Percentiles rank a stretch among this genome's conserved stretches.
These are phyloP conservation scores for Lasiurus borealis DNA, from an alignment of 2,113 vertebrate genomes.

Conservation along the genomic window DNA sequence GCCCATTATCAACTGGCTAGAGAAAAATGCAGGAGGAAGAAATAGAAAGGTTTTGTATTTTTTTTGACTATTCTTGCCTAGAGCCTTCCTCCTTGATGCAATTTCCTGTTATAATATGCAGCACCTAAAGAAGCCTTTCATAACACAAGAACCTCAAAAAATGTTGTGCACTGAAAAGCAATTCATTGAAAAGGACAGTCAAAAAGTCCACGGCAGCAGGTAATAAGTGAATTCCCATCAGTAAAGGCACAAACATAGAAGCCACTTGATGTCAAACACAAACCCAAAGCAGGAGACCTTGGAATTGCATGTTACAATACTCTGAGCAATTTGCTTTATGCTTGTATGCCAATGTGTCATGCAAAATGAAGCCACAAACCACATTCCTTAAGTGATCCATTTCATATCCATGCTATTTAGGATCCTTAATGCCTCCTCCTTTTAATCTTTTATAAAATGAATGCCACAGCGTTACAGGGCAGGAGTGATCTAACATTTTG, in stretches of 20 bases:
- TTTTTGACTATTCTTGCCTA: conserved; percentile 28
- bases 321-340: conserved; percentile 68
- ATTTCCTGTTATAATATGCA: conserved; percentile 57
- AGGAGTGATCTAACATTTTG: conserved; percentile 32
- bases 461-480: conserved; percentile 42
- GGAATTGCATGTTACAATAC: conserved; percentile 50
- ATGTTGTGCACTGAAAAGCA: conserved; percentile 34
- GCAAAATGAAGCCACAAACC: conserved; percentile 59
- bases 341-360: conserved; percentile 5
- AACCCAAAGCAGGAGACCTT: conserved; percentile 45
- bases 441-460: conserved; percentile 30
- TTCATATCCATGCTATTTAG: neutral
- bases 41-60: conserved; percentile 30
- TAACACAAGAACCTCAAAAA: conserved; percentile 50
- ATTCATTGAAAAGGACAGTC: conserved; percentile 62
- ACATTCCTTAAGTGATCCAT: conserved; percentile 58
- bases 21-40: neutral
- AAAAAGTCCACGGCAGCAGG: neutral
- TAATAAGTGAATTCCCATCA: conserved; percentile 45
- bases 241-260: conserved; percentile 38
- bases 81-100: neutral
- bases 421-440: neutral
- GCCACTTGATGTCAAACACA: conserved; percentile 35
- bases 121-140: conserved; percentile 12
- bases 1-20: conserved; percentile 21